Conservation (phyloP, 2,797 vertebrate species). For the Monodelphis domestica region DNA sequence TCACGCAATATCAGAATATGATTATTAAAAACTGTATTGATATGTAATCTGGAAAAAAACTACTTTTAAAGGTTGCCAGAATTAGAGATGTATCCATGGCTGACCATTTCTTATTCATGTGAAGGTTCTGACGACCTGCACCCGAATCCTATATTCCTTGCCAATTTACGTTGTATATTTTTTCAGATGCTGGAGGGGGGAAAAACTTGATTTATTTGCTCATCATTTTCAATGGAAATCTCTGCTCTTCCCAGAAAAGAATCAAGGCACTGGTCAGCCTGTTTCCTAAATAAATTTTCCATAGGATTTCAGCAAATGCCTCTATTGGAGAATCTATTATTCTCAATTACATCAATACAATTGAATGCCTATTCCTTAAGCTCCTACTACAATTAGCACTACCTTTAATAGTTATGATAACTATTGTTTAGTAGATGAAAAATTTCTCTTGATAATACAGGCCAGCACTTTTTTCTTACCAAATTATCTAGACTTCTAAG, state of each 20-base stretch:
- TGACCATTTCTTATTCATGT: constrained; percentile 55
- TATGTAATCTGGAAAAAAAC: too few species aligned
- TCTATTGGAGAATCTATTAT: not conserved
- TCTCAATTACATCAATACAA: not conserved
- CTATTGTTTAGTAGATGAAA: not conserved
- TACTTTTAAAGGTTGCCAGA: too few species aligned
- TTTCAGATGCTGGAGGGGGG: constrained; percentile 51
- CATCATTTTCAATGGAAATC: constrained; percentile 57
- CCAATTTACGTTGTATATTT: constrained; percentile 30
- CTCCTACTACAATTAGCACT: not conserved
- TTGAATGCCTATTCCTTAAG: not conserved
- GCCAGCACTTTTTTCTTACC: not conserved
- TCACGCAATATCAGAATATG: too few species aligned
- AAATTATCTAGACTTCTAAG: not conserved
- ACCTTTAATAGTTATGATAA: not conserved
- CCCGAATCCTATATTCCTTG: constrained; percentile 58
- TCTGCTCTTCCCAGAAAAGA: constrained; percentile 51
- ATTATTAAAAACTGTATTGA: too few species aligned
- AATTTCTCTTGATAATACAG: not conserved
- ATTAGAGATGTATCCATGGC: constrained; percentile 46
- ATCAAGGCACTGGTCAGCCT: constrained; percentile 15
- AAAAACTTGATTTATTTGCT: constrained; percentile 39
- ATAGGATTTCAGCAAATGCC: constrained; percentile 41
- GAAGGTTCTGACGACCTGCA: constrained; percentile 44
- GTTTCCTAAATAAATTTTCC: constrained; percentile 43